These are phyloP conservation scores for Notothenia coriiceps DNA, from an alignment of 2,113 vertebrate genomes.

Conservation along the genomic window DNA sequence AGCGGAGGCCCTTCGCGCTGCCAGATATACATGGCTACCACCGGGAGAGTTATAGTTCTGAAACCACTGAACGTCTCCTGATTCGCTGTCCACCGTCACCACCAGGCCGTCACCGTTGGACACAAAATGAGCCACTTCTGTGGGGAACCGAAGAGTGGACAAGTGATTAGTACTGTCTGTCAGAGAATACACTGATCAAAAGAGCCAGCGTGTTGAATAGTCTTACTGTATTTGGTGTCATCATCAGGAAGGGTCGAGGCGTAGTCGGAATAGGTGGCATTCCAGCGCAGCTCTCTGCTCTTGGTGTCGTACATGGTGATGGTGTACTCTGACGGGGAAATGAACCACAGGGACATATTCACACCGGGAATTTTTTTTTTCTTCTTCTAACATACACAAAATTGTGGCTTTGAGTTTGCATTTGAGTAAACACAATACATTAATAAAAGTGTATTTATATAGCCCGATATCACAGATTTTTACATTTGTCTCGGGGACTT, in stretches of 20 bases:
- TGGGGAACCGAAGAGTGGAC: neutral
- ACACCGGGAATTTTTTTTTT: neutral
- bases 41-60: slow-evolving; percentile 98
- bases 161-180: neutral
- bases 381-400: neutral
- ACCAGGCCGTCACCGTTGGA: slow-evolving; percentile 97
- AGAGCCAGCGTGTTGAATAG: neutral
- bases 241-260: slow-evolving; percentile 94
- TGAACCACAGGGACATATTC: neutral
- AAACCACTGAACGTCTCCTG: slow-evolving; percentile 94
- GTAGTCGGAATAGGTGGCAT: slow-evolving; percentile 98
- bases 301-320: slow-evolving; percentile 99
- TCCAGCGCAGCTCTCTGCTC: slow-evolving; percentile 96
- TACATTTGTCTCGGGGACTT: too few species aligned
- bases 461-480: too few species aligned
- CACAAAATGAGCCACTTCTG: slow-evolving; percentile 97
- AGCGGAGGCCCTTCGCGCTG: slow-evolving; percentile 93
- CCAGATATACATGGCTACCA: slow-evolving; percentile 98
- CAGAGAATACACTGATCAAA: neutral
- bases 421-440: neutral
- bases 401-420: neutral
- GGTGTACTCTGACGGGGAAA: slow-evolving; percentile 90
- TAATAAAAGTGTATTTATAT: too few species aligned
- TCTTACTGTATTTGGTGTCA: slow-evolving; percentile 94
- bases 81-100: slow-evolving; percentile 96